Conservation (phyloP, 1,140 invertebrate species). For the Uloborus diversus region DNA sequence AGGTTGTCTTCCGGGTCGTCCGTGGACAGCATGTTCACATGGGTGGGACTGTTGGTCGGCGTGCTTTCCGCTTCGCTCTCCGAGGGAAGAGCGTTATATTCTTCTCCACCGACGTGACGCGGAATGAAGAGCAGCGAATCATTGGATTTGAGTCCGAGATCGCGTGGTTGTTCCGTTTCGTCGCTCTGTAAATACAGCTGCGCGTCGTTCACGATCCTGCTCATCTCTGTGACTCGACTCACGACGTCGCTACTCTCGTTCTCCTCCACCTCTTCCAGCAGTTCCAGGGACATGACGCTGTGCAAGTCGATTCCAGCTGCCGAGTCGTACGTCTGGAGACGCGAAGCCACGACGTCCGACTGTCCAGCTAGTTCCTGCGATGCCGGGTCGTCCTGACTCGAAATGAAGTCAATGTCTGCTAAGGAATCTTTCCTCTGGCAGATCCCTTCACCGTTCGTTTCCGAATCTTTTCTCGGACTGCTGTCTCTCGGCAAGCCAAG, state of each 20-base stretch:
- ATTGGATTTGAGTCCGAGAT: constrained; percentile 50
- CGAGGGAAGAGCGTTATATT: constrained; percentile 63
- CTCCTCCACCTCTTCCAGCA: constrained; percentile 72
- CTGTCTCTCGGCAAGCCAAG: not conserved
- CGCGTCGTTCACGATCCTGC: constrained; percentile 78
- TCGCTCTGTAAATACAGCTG: constrained; percentile 78
- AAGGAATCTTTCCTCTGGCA: not conserved
- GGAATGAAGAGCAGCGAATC: constrained; percentile 50
- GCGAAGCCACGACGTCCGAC: not conserved
- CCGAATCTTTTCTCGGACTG: not conserved
- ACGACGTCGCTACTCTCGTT: constrained; percentile 76
- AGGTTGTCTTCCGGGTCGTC: constrained; percentile 3
- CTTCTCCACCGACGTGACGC: constrained; percentile 1
- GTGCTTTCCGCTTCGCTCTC: constrained; percentile 85
- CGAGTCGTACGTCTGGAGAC: not conserved
- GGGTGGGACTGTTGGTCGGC: constrained; percentile 79
- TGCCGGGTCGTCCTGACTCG: not conserved
- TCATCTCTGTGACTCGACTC: constrained; percentile 79
- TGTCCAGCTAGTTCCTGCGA: not conserved
- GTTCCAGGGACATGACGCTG: constrained; percentile 77
- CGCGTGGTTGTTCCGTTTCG: constrained; percentile 2
- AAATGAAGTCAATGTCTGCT: constrained; percentile 29
- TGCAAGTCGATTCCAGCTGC: constrained; percentile 73
- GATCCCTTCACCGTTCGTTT: no score
- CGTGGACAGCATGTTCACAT: constrained; percentile 60